Conservation (phyloP, 2,797 vertebrate species). For the Cyclura pinguis region DNA sequence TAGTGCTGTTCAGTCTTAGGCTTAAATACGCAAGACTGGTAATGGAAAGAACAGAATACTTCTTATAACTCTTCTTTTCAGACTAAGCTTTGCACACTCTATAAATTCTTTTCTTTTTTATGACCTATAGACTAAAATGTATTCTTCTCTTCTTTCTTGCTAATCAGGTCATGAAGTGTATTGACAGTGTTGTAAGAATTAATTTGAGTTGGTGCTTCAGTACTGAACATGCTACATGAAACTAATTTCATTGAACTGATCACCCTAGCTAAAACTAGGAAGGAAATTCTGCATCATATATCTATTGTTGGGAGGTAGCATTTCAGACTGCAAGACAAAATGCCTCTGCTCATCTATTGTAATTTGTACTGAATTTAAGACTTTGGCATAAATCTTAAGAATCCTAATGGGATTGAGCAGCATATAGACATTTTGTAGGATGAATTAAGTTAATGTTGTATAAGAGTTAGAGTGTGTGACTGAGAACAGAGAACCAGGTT, state of each 20-base stretch:
- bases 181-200: neutral
- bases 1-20: neutral
- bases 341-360: neutral
- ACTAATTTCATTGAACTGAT: neutral
- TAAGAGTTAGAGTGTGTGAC: neutral
- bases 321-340: neutral
- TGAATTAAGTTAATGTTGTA: neutral
- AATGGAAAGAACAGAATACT: neutral
- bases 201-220: neutral
- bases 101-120: neutral
- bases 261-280: neutral
- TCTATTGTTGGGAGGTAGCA: neutral
- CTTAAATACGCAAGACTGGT: neutral
- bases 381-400: neutral
- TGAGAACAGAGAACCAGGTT: neutral
- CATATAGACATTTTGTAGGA: neutral
- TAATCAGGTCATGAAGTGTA: neutral
- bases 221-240: neutral
- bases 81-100: neutral
- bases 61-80: neutral
- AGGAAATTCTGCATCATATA: neutral
- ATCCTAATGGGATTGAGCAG: neutral
- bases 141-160: neutral
- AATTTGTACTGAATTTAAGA: neutral
- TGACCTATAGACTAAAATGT: neutral